These are phyloP conservation scores for Squalus acanthias DNA, from an alignment of 2,797 vertebrate genomes.

Conservation along the genomic window DNA sequence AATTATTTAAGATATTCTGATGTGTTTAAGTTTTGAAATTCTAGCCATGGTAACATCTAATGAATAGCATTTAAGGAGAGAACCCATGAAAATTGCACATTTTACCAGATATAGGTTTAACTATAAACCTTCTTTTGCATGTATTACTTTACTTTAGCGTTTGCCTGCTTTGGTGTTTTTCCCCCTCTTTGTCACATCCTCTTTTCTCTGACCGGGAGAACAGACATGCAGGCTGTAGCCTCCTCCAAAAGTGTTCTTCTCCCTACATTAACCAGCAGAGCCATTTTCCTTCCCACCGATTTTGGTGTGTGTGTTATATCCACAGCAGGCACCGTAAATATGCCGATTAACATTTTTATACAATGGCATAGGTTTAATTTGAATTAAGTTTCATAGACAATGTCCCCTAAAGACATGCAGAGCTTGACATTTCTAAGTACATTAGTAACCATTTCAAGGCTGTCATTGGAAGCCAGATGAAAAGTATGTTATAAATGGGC, in stretches of 20 bases:
- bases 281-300: not conserved
- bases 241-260: not conserved
- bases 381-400: not conserved
- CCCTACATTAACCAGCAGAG: not conserved
- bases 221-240: not conserved
- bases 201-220: not conserved
- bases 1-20: not conserved
- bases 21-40: not conserved
- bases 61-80: not conserved
- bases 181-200: not conserved
- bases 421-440: not conserved
- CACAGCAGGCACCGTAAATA: not conserved
- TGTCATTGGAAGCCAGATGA: not conserved
- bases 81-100: not conserved
- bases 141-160: not conserved
- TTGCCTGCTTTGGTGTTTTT: not conserved
- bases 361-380: not conserved
- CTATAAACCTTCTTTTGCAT: not conserved
- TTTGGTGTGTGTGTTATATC: not conserved
- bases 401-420: conserved; percentile 4
- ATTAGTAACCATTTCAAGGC: not conserved
- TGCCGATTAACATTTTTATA: not conserved
- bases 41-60: not conserved
- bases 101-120: not conserved
- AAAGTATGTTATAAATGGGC: not conserved